Conservation (phyloP, 2,888 invertebrate genomes). For the Chirona hameri region DNA sequence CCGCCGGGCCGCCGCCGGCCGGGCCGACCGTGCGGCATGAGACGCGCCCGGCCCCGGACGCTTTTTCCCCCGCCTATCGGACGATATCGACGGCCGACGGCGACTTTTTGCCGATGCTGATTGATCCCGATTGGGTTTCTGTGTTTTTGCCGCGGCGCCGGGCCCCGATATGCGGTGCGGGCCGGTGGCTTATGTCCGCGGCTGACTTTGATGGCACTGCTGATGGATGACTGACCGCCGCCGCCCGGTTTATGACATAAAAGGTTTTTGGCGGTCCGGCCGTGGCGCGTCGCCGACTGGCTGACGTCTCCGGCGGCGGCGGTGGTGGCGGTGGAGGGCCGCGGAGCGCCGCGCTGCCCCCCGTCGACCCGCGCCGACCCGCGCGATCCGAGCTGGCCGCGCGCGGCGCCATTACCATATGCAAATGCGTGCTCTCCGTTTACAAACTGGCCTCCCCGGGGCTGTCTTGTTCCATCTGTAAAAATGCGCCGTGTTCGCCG, state of each 20-base stretch:
- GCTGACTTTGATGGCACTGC: conserved; percentile 1
- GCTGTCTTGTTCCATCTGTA: neutral
- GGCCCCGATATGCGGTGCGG: neutral
- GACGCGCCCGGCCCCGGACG: neutral
- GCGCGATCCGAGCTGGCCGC: neutral
- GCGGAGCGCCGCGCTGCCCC: too few species aligned
- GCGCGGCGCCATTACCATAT: neutral
- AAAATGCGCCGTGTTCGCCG: neutral
- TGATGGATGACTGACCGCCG: neutral
- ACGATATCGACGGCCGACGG: neutral
- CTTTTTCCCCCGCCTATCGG: conserved; percentile 13
- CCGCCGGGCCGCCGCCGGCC: neutral
- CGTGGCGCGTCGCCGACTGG: neutral
- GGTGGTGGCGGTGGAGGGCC: too few species aligned
- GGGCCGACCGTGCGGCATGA: neutral
- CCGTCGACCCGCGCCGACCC: too few species aligned
- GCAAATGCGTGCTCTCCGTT: conserved; percentile 4
- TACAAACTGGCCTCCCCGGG: neutral
- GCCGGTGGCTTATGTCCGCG: conserved; percentile 23
- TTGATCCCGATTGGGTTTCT: conserved; percentile 27
- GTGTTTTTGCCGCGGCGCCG: conserved; percentile 6
- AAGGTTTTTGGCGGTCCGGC: conserved; percentile 13
- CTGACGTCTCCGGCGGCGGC: too few species aligned
- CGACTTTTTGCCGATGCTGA: neutral
- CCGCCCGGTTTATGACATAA: conserved; percentile 9